A percentile compares a stretch with the other conserved stretches of the same genome.
Evolutionary conservation across 1,140 invertebrate genomes (phyloP).

Genomic region (Cyclina sinensis): DNA sequence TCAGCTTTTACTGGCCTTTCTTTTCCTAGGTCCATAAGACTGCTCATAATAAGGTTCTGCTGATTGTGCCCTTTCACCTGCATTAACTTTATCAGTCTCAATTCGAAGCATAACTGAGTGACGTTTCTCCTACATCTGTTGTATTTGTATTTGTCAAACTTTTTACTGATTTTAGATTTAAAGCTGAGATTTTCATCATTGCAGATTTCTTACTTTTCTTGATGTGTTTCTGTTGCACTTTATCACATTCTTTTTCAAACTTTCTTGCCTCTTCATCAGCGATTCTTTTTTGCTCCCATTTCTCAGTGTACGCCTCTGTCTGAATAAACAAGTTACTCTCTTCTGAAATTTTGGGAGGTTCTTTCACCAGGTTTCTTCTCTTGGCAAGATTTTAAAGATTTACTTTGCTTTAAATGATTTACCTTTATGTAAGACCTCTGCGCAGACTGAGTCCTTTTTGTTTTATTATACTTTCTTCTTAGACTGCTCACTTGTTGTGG

Average conservation of each 20-base stretch:
- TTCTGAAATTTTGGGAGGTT: constrained; percentile 30
- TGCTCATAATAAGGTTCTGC: not conserved
- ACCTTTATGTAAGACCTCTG: not conserved
- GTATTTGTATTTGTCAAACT: too few relatives aligned
- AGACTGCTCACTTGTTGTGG: not conserved
- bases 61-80: not conserved
- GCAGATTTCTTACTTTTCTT: not conserved
- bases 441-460: constrained; percentile 57
- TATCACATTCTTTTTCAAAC: not conserved
- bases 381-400: not conserved
- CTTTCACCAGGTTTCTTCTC: not conserved
- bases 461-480: not conserved
- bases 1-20: not conserved
- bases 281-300: constrained; percentile 28
- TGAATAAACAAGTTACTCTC: constrained; percentile 39
- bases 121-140: not conserved
- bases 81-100: not conserved
- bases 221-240: not conserved
- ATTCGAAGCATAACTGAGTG: not conserved
- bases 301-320: constrained; percentile 47
- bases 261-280: not conserved
- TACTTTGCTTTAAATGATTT: not conserved
- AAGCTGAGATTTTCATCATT: not conserved
- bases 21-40: not conserved
- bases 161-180: too few relatives aligned